Conservation (phyloP, 2,888 invertebrate species). For the Amblyteles armatorius region DNA sequence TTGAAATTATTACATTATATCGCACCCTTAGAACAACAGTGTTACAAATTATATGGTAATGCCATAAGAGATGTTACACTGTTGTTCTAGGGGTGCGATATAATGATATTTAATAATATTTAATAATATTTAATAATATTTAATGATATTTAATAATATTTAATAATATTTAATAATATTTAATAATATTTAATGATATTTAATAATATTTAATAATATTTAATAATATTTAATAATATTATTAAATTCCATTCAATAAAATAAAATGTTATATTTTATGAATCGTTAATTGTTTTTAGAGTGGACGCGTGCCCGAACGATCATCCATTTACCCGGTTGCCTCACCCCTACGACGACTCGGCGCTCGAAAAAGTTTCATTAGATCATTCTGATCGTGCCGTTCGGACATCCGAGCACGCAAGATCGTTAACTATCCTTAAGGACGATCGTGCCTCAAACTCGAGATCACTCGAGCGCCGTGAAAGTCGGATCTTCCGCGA, state of each 20-base stretch:
- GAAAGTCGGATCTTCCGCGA: constrained; percentile 11
- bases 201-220: too few relatives aligned
- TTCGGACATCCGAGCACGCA: background rate
- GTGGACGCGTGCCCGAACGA: constrained; percentile 80
- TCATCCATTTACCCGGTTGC: constrained; percentile 66
- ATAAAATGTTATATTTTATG: background rate
- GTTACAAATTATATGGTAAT: too few relatives aligned
- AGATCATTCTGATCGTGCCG: background rate
- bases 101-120: too few relatives aligned
- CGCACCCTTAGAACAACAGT: too few relatives aligned
- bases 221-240: too few relatives aligned
- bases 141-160: too few relatives aligned
- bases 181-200: too few relatives aligned
- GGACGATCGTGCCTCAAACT: constrained; percentile 29
- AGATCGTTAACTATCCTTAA: background rate
- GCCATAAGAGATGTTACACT: too few relatives aligned
- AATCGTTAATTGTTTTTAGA: constrained; percentile 67
- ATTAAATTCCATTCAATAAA: background rate
- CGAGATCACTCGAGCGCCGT: constrained; percentile 32
- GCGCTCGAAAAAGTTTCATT: constrained; percentile 42
- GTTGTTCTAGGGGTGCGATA: too few relatives aligned
- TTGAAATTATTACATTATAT: background rate
- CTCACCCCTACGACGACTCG: constrained; percentile 60
- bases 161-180: too few relatives aligned
- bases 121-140: too few relatives aligned